Percentiles rank a stretch among this genome's conserved stretches.
Evolutionary conservation across 2,113 vertebrate genomes (phyloP).

Genomic region (Saccopteryx bilineata): DNA sequence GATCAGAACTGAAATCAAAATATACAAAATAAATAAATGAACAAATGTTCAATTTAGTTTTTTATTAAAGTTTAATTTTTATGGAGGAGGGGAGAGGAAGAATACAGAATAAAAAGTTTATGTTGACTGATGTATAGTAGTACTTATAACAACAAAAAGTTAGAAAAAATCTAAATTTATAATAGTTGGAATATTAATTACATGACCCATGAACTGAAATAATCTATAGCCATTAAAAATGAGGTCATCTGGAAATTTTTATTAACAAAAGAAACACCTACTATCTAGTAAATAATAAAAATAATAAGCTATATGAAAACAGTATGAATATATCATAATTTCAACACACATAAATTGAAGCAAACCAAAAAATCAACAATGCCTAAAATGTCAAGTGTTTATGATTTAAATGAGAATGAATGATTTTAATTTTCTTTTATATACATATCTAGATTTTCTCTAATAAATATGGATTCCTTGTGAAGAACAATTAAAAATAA

Average conservation of each 20-base stretch:
- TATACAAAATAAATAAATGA: not conserved
- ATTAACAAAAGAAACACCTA: slow-evolving; percentile 5
- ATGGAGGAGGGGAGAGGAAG: not conserved
- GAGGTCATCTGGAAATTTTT: not conserved
- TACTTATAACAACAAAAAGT: not conserved
- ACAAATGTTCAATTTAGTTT: not conserved
- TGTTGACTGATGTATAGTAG: not conserved
- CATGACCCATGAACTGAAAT: not conserved
- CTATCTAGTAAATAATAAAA: not conserved
- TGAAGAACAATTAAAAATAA: not conserved
- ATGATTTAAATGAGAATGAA: not conserved
- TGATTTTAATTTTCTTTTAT: not conserved
- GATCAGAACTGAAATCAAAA: slow-evolving; percentile 11
- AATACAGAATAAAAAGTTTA: not conserved
- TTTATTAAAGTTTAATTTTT: not conserved
- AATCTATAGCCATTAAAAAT: not conserved
- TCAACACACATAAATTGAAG: not conserved
- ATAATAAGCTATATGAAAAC: not conserved
- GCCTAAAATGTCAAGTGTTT: not conserved
- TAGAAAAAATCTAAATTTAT: not conserved
- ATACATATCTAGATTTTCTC: not conserved
- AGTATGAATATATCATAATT: not conserved
- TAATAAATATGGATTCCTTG: not conserved
- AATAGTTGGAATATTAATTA: not conserved
- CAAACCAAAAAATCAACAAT: not conserved